Percentiles rank a stretch among this genome's conserved stretches.
Evolutionary conservation across 23 tunicate species (phyloP).

Genomic region (Ascidia mentula): DNA sequence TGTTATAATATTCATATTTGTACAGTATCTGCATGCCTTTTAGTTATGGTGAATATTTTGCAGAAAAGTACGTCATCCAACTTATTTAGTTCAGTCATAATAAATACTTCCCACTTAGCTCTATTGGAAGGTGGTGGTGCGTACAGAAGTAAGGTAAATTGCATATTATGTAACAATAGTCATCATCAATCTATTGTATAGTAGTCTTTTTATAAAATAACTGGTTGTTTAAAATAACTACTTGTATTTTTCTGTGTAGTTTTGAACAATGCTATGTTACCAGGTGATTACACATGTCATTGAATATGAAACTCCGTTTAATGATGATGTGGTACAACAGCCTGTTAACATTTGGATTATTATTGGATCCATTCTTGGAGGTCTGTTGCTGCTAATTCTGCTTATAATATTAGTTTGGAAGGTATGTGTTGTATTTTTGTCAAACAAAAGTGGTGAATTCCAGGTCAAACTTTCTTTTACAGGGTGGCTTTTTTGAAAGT

Average conservation of each 20-base stretch:
- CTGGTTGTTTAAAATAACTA: too few species aligned
- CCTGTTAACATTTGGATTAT: neutral
- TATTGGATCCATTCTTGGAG: neutral
- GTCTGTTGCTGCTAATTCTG: neutral
- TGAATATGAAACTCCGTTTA: neutral
- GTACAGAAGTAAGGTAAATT: neutral
- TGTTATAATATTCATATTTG: too few species aligned
- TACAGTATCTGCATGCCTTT: too few species aligned
- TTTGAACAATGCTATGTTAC: too few species aligned
- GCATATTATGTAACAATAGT: too few species aligned
- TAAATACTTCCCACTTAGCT: neutral
- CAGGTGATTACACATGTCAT: neutral
- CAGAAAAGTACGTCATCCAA: neutral
- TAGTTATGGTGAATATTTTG: too few species aligned
- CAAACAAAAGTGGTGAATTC: too few species aligned
- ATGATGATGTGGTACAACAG: neutral
- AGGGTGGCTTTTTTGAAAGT: conserved; percentile 8
- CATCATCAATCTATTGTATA: too few species aligned
- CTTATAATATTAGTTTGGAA: neutral
- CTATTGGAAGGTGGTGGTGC: neutral
- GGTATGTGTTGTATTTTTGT: neutral
- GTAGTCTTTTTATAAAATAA: too few species aligned
- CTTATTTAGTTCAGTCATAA: neutral
- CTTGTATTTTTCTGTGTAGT: too few species aligned
- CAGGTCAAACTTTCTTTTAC: too few species aligned